A percentile compares a stretch with the other conserved stretches of the same genome.
Conservation (phyloP, 2,113 vertebrate genomes). For the Misgurnus mizolepis region DNA sequence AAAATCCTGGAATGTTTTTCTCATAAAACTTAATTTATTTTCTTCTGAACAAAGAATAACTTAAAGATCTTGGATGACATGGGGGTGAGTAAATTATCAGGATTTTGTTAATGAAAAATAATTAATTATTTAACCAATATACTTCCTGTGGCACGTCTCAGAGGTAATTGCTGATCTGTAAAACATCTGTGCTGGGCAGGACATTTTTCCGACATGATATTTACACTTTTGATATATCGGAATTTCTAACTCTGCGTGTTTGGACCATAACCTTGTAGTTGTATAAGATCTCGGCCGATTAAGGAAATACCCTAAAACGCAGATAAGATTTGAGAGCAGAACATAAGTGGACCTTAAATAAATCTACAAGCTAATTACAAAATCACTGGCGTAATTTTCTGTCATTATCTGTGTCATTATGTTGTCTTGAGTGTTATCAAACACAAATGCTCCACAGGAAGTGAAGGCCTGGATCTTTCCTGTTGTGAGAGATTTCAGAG, state of each 20-base stretch:
- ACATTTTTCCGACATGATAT: not conserved
- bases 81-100: no score
- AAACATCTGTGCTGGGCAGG: no score
- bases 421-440: conserved; percentile 32
- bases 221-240: not conserved
- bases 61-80: no score
- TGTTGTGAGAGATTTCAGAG: conserved; percentile 40
- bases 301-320: not conserved
- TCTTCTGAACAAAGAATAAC: no score
- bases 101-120: no score
- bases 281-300: conserved; percentile 4
- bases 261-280: not conserved
- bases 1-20: no score
- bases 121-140: no score
- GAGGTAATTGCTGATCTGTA: no score
- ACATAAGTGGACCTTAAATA: not conserved
- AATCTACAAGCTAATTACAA: conserved; percentile 10
- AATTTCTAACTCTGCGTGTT: not conserved
- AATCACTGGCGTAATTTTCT: conserved; percentile 12
- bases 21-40: no score
- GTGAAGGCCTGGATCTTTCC: conserved; percentile 28
- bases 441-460: conserved; percentile 28
- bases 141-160: no score
- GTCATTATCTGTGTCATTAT: conserved; percentile 27
- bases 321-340: conserved; percentile 7